Conservation (phyloP, 2,888 invertebrate species). For the Tolmerus cingulatus region DNA sequence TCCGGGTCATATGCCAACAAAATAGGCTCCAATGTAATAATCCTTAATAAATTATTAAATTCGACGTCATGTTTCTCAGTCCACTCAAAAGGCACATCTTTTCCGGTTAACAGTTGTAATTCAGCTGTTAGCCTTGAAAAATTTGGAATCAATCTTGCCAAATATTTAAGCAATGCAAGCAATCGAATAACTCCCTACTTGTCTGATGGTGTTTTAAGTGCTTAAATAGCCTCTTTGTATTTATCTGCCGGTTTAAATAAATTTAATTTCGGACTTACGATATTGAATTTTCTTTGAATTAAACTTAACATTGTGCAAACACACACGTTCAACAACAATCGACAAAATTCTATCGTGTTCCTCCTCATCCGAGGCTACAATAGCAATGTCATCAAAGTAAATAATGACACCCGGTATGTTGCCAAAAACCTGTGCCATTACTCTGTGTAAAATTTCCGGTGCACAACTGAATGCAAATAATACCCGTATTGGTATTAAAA, state of each 20-base stretch:
- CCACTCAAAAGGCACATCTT: conserved; percentile 41
- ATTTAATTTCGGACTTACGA: conserved; percentile 49
- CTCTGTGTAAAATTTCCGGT: conserved; percentile 50
- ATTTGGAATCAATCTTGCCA: conserved; percentile 48
- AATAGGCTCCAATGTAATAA: conserved; percentile 38
- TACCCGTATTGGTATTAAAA: conserved; percentile 51
- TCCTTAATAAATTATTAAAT: conserved; percentile 17
- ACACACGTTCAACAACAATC: too few relatives aligned
- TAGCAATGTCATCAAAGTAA: conserved; percentile 55
- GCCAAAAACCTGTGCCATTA: conserved; percentile 48
- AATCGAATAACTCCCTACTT: too few relatives aligned
- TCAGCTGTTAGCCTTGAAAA: conserved; percentile 39
- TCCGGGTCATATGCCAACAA: conserved; percentile 40
- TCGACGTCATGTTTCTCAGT: conserved; percentile 43
- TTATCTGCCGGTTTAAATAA: too few relatives aligned
- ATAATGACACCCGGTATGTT: conserved; percentile 52
- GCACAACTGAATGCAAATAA: conserved; percentile 51
- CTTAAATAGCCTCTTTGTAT: too few relatives aligned
- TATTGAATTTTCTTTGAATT: conserved; percentile 53
- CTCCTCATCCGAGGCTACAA: conserved; percentile 26
- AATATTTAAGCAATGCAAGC: conserved; percentile 45
- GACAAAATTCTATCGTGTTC: conserved; percentile 50
- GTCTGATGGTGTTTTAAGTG: too few relatives aligned
- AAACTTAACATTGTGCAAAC: conserved; percentile 42
- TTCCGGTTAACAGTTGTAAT: conserved; percentile 35